These are phyloP conservation scores for Carassius carassius DNA, from an alignment of 2,113 vertebrate genomes.

Conservation along the genomic window DNA sequence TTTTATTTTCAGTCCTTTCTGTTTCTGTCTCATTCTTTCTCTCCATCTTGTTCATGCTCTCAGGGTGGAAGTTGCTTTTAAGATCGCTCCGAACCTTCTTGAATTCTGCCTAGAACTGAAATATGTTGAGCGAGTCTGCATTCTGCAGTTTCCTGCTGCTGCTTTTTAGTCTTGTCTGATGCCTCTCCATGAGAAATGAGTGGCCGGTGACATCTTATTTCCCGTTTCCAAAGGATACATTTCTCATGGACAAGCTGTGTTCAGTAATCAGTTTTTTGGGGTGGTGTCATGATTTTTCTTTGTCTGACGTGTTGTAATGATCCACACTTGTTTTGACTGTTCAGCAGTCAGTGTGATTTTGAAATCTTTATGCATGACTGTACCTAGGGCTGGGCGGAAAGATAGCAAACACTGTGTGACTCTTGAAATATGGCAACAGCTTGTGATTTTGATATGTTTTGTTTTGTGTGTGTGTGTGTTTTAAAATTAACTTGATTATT, in stretches of 20 bases:
- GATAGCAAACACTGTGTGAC: not conserved
- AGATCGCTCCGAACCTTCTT: conserved; percentile 5
- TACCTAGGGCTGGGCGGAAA: not conserved
- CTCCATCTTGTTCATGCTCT: conserved; percentile 41
- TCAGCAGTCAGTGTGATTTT: conserved; percentile 29
- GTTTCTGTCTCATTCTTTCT: conserved; percentile 15
- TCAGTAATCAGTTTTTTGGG: conserved; percentile 37
- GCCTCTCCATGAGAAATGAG: conserved; percentile 48
- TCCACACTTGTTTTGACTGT: conserved; percentile 5
- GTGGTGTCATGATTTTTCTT: conserved; percentile 22
- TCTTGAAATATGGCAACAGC: not conserved
- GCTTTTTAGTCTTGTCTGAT: conserved; percentile 42
- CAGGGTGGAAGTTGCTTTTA: conserved; percentile 35
- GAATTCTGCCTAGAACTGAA: not conserved
- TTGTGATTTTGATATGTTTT: too few species aligned
- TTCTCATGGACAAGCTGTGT: conserved; percentile 18
- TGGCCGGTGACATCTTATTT: conserved; percentile 8
- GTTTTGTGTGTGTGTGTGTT: too few species aligned
- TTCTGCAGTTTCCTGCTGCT: conserved; percentile 45
- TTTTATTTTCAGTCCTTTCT: conserved; percentile 50
- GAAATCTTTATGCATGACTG: not conserved
- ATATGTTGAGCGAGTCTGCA: conserved; percentile 25
- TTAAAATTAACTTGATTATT: too few species aligned
- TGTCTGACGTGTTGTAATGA: conserved; percentile 9
- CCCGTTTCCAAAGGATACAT: conserved; percentile 35